Conservation (phyloP, 2,797 vertebrate genomes). For the Pygocentrus nattereri region DNA sequence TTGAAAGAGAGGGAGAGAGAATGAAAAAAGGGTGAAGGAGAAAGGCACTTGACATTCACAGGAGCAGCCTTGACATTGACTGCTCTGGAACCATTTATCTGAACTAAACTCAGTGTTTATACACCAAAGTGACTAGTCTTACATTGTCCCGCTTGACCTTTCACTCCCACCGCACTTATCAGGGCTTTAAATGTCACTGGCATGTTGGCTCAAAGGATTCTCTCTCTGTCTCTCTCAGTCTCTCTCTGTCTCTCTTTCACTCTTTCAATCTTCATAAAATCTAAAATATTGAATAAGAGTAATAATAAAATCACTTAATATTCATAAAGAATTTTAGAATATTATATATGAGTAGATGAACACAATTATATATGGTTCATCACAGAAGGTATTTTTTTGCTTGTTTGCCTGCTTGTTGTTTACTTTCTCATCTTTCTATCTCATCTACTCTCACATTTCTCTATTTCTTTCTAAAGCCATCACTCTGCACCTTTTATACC, state of each 20-base stretch:
- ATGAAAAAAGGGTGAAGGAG: background rate
- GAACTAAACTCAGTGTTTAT: constrained; percentile 64
- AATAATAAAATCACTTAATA: background rate
- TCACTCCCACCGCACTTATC: constrained; percentile 70
- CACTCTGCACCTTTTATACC: too few species aligned
- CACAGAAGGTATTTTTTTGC: too few species aligned
- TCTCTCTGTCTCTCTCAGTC: background rate
- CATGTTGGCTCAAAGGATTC: constrained; percentile 61
- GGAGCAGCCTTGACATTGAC: constrained; percentile 49
- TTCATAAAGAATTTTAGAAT: background rate
- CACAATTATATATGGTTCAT: background rate
- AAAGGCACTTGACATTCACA: constrained; percentile 35
- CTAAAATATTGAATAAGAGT: too few species aligned
- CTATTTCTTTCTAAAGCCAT: too few species aligned
- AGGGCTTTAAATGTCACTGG: constrained; percentile 76
- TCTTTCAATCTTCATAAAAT: too few species aligned
- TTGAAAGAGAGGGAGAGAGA: background rate
- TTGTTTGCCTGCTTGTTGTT: too few species aligned
- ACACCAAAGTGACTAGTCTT: constrained; percentile 64
- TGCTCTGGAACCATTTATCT: constrained; percentile 68
- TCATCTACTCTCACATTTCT: too few species aligned
- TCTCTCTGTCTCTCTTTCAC: background rate
- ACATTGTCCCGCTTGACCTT: constrained; percentile 70
- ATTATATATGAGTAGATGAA: background rate
- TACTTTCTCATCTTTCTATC: too few species aligned